Base-by-base conservation (phyloP, 1,140 invertebrate species). In the Drosophila virilis region DNA sequence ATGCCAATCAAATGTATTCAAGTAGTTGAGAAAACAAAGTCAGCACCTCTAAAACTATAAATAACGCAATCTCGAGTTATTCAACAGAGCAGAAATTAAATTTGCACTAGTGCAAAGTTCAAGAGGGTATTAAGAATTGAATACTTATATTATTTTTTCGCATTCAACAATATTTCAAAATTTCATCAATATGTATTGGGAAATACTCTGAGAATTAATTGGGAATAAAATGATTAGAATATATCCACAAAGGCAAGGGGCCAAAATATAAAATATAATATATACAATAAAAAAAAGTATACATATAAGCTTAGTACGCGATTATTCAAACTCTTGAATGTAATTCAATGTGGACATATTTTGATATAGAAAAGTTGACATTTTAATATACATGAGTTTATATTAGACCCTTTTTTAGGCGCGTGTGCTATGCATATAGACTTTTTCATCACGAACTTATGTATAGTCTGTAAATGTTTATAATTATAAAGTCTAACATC, bases 401-500 rank as follows among this genome's bases (percentile, higher is more conserved):
- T 57, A 38, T 42, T 55, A 38, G 12, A 22, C 35, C 9, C 5
- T 15, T 43, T 45, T 45, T 6, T 3, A 10, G 8, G 32, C n/a
- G 3, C 22, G n/a, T 58, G 43, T 8, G 32, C 12, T 45, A 22
- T 35, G 13, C 6, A 1, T 15, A 46, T 4, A 33, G 28, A 12
- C 9, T 57, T 7, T 22, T n/a, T 59, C n/a, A 51, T 51, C 17
- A 62, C 13, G 40, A 46, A 52, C 17, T 28, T 43, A 13, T 57
- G 28, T 33, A 43, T 32, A 3, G 35, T 4, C 48, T 46, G 33
- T 52, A 68, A 68, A 32, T 54, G 17, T 45, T 42, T 67, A 46
- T 28, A 28, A 28, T 42, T 67, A 46, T 51, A 43, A 22, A 58
- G 37, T 57, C 57, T 32, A 32, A 46, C 9, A 67, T 59, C 70